phyloP scores from a whole-genome alignment of 1,140 invertebrate genomes.

The Hesperophylax magnus region DNA sequence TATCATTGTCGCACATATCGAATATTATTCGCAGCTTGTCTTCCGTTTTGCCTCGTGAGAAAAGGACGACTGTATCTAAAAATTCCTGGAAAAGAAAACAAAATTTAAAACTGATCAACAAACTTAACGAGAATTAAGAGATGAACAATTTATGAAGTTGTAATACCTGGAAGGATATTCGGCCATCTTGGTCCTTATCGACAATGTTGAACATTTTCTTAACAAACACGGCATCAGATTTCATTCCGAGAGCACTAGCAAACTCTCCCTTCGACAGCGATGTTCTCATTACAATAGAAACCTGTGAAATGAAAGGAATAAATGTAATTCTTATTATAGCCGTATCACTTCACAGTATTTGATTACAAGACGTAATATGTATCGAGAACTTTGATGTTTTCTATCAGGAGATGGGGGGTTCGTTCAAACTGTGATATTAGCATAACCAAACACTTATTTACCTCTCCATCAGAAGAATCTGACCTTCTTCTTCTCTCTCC shows the following conservation, averaged over 20 bases:
- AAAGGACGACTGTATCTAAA: slow-evolving; percentile 94
- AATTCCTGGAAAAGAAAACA: slow-evolving; percentile 81
- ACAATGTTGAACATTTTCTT: slow-evolving; percentile 99
- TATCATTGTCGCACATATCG: slow-evolving; percentile 98
- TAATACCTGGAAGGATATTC: slow-evolving; percentile 93
- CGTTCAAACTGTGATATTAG: too few species aligned
- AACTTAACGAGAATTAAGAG: neutral
- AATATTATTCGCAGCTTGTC: slow-evolving; percentile 98
- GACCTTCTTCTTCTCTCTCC: slow-evolving; percentile 79
- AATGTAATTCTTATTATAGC: too few species aligned
- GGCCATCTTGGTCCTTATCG: slow-evolving; percentile 95
- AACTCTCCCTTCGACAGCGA: slow-evolving; percentile 96
- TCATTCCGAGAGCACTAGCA: slow-evolving; percentile 97
- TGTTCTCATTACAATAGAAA: slow-evolving; percentile 91
- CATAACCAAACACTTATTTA: neutral
- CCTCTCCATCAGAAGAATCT: slow-evolving; percentile 84
- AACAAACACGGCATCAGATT: slow-evolving; percentile 95
- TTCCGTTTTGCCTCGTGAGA: slow-evolving; percentile 92
- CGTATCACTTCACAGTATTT: neutral
- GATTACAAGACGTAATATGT: neutral
- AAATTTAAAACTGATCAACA: neutral
- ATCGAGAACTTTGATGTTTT: neutral
- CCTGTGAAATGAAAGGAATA: slow-evolving; percentile 49
- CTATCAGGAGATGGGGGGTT: too few species aligned
- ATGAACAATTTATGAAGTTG: neutral